phyloP scores from a whole-genome alignment of 1,140 invertebrate species.

The Diachasmimorpha longicaudata region DNA sequence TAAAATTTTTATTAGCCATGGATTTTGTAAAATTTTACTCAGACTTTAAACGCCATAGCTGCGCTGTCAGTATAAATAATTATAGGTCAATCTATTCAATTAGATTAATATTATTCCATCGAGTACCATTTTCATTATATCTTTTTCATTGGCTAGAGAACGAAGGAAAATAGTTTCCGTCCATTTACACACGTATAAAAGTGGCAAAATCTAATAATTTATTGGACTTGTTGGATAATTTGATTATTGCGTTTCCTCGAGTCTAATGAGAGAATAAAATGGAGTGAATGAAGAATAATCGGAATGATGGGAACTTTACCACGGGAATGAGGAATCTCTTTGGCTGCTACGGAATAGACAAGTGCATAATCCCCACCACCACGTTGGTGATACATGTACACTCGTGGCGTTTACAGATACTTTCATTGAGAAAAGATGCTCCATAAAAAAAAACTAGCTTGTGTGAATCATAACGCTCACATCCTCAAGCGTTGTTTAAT shows the following conservation, averaged over 20 bases:
- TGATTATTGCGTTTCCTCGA: background rate
- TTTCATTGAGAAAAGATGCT: conserved; percentile 2
- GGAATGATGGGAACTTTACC: conserved; percentile 53
- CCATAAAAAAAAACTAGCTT: conserved; percentile 17
- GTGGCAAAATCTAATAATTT: too few relatives aligned
- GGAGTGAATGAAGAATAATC: background rate
- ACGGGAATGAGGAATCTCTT: conserved; percentile 46
- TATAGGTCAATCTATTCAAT: background rate
- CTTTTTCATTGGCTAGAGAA: too few relatives aligned
- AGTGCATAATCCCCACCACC: conserved; percentile 20
- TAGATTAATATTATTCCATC: too few relatives aligned
- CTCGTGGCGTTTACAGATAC: conserved; percentile 18
- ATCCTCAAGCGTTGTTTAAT: conserved; percentile 48
- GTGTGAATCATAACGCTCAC: conserved; percentile 56
- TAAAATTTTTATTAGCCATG: background rate
- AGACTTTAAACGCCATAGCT: too few relatives aligned
- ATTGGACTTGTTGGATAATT: too few relatives aligned
- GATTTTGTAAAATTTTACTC: background rate
- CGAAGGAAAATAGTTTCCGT: too few relatives aligned
- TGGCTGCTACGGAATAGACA: conserved; percentile 24
- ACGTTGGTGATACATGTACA: conserved; percentile 1
- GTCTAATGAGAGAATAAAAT: background rate
- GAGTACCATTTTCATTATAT: too few relatives aligned
- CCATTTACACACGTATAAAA: too few relatives aligned
- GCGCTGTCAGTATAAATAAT: background rate